These are phyloP conservation scores for Campoplex nolae DNA, from an alignment of 2,888 invertebrate species.

Conservation along the genomic window DNA sequence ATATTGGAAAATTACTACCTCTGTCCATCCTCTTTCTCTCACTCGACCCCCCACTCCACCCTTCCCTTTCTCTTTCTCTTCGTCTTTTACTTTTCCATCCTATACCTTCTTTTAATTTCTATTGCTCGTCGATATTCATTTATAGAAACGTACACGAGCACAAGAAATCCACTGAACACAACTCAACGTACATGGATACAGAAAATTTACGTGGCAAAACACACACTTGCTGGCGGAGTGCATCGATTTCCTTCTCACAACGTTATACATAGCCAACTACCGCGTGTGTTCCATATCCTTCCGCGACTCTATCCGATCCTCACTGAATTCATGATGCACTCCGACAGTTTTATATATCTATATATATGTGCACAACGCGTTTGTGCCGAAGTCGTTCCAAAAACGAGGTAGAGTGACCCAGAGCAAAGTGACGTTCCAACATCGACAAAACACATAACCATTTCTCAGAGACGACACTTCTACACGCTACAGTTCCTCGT, in stretches of 20 bases:
- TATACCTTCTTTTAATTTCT: conserved; percentile 15
- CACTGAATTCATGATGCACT: conserved; percentile 47
- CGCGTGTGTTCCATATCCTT: conserved; percentile 49
- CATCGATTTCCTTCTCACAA: conserved; percentile 62
- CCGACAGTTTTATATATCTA: conserved; percentile 21
- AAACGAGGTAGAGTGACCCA: conserved; percentile 62
- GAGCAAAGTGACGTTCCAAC: conserved; percentile 60
- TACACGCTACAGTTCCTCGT: conserved; percentile 24
- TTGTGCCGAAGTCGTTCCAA: conserved; percentile 57
- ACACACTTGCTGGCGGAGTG: conserved; percentile 38
- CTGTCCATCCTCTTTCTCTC: neutral
- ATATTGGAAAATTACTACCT: conserved; percentile 69
- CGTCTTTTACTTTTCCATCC: conserved; percentile 9
- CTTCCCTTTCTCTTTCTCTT: neutral
- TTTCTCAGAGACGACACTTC: conserved; percentile 69
- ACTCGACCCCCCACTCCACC: neutral
- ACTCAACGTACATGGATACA: conserved; percentile 31
- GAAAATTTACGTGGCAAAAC: conserved; percentile 57
- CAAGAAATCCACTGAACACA: neutral
- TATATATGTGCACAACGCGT: conserved; percentile 6
- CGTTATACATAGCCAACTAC: conserved; percentile 36
- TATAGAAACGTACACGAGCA: neutral
- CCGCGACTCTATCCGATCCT: conserved; percentile 31
- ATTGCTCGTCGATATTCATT: conserved; percentile 35
- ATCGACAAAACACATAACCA: conserved; percentile 70